Percentiles rank a stretch among this genome's conserved stretches.
Conservation (phyloP, 2,888 invertebrate genomes). For the Acronicta leporina region DNA sequence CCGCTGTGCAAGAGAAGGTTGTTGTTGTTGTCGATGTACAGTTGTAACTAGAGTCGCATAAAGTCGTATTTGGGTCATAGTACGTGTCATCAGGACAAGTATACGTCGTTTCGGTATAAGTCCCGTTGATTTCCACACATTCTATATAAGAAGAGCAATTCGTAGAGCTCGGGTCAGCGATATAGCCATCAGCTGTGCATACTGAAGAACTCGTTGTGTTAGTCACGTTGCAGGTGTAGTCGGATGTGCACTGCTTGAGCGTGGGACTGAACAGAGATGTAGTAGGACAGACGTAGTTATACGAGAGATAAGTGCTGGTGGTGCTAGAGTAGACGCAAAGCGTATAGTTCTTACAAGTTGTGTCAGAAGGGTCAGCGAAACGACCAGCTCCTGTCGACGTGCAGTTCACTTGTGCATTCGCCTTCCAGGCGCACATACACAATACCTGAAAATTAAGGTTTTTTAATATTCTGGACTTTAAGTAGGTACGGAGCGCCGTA, state of each 20-base stretch:
- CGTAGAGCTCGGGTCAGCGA: constrained; percentile 69
- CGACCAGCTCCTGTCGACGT: constrained; percentile 73
- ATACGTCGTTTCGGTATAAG: constrained; percentile 66
- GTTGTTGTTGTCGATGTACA: constrained; percentile 61
- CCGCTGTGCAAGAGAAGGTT: constrained; percentile 71
- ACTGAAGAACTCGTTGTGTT: constrained; percentile 10
- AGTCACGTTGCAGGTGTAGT: constrained; percentile 25
- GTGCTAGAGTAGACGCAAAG: constrained; percentile 70
- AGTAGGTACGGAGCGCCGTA: too few species aligned
- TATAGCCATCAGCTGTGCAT: constrained; percentile 36
- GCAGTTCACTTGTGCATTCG: constrained; percentile 70
- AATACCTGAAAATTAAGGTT: constrained; percentile 51
- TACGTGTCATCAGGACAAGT: constrained; percentile 72
- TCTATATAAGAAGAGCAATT: constrained; percentile 76
- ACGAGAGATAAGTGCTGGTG: constrained; percentile 65
- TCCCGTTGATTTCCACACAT: constrained; percentile 72
- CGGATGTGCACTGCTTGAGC: constrained; percentile 23
- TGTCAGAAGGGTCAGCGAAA: constrained; percentile 74
- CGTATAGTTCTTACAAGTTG: constrained; percentile 80
- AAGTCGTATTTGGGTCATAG: constrained; percentile 74
- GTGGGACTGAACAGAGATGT: constrained; percentile 63
- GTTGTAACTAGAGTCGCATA: constrained; percentile 74
- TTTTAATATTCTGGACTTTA: not conserved
- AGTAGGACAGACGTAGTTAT: constrained; percentile 79
- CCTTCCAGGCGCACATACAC: constrained; percentile 60